Percentiles rank a stretch among this genome's conserved stretches.
phyloP scores from a whole-genome alignment of 1,140 invertebrate genomes.

The Eufriesea mexicana region DNA sequence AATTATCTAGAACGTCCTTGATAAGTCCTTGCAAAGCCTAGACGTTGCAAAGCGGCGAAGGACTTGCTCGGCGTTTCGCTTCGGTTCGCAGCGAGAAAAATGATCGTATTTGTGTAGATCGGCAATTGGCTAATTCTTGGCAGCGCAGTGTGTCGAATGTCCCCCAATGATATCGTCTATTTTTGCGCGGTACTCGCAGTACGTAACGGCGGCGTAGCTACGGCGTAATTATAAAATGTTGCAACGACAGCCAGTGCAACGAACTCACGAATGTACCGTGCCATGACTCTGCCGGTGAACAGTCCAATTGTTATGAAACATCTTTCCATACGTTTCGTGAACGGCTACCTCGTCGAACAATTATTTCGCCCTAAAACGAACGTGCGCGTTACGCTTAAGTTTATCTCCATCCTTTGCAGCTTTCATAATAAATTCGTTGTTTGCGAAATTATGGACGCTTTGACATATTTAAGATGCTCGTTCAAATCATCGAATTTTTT shows the following conservation, averaged over 20 bases:
- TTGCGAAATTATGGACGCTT: not conserved
- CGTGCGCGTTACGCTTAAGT: not conserved
- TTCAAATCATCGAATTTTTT: not conserved
- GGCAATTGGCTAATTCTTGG: conserved; percentile 45
- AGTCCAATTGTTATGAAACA: conserved; percentile 62
- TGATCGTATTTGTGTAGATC: conserved; percentile 17
- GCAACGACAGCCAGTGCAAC: conserved; percentile 71
- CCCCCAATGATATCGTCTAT: conserved; percentile 70
- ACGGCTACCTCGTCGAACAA: not conserved
- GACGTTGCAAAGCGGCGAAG: conserved; percentile 17
- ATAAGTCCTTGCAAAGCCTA: conserved; percentile 34
- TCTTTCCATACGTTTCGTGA: conserved; percentile 39
- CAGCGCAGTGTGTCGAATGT: conserved; percentile 73
- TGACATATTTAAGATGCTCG: not conserved
- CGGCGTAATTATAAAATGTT: conserved; percentile 75
- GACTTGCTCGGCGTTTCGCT: conserved; percentile 28
- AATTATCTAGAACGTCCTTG: conserved; percentile 38
- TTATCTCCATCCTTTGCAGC: not conserved
- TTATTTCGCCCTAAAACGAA: not conserved
- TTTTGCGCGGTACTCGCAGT: conserved; percentile 71
- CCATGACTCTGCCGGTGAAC: conserved; percentile 47
- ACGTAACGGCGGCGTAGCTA: conserved; percentile 60
- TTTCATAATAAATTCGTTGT: not conserved
- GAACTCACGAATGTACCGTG: conserved; percentile 65
- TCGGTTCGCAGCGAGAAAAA: conserved; percentile 25